Evolutionary conservation across 2,797 vertebrate species (phyloP), one percentile per base, ranked within the genome.

Genomic region (Halcyon badia): DNA sequence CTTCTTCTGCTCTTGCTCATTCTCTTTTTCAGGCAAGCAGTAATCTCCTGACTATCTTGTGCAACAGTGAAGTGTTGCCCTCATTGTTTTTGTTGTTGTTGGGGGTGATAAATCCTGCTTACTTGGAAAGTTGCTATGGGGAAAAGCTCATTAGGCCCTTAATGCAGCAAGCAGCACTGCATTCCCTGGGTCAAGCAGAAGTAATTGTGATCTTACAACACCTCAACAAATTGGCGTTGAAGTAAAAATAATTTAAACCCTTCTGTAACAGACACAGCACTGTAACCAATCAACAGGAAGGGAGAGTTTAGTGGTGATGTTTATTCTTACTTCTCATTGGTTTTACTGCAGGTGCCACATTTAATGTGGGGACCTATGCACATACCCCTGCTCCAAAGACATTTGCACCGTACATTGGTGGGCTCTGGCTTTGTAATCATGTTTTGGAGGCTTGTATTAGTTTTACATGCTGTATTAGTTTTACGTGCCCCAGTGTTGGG

Each of bases 121-220:
- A 90, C 90, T 77, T 83, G 52, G 52, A 35, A 95, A 83, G 86
- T 96, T 96, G 90, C 92, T 93, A 65, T 93, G 94, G 90, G 54
- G 79, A 91, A 90, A 96, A 96, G 90, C 88, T 95, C 86, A 54
- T 89, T 96, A 94, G 78, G 69, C 57, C 57, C 33, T 77, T 96
- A 89, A 90, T 80, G 88, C 83, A 87, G 64, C 76, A 42, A 79
- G 28, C 52, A 83, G 78, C 71, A 69, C 86, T 78, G 75, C 15
- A 6, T 33, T 95, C n/a, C 31, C 62, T 68, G 65, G 57, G 66
- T 92, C 90, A 87, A 35, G n/a, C 61, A 86, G 79, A 75, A 71
- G 72, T 83, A 20, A 78, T 87, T 87, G 71, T 35, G 65, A 41
- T 91, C 79, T 87, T 91, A 61, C 28, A 71, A 22, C 60, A 54